Percentiles rank a stretch among this genome's conserved stretches.
Evolutionary conservation across 2,888 invertebrate genomes (phyloP).

Genomic region (Trachelus stipa): DNA sequence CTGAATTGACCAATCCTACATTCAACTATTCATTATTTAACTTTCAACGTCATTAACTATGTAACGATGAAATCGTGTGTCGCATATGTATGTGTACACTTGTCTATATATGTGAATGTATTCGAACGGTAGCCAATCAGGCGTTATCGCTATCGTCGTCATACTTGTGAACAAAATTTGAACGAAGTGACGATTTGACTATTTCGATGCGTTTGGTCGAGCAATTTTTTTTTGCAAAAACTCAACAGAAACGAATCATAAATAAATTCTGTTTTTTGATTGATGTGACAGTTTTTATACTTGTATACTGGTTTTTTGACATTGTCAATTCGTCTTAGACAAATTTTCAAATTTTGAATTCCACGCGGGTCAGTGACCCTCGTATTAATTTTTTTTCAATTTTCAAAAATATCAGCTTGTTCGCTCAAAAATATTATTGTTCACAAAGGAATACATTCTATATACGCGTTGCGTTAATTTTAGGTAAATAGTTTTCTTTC

Average conservation of each 20-base stretch:
- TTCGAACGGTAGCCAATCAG: not conserved
- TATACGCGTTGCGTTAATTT: not conserved
- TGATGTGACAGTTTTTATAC: not conserved
- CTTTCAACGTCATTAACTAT: not conserved
- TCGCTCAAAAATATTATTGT: not conserved
- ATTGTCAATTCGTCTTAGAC: not conserved
- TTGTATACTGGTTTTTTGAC: not conserved
- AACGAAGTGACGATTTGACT: not conserved
- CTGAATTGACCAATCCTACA: not conserved
- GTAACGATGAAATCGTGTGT: not conserved
- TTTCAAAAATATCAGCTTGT: not conserved
- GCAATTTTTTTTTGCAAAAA: too few relatives aligned
- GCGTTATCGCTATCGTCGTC: not conserved
- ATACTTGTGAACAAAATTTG: not conserved
- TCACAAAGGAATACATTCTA: not conserved
- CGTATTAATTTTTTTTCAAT: not conserved
- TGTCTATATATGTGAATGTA: not conserved
- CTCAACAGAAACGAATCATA: too few relatives aligned
- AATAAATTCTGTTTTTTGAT: too few relatives aligned
- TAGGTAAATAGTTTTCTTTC: not conserved
- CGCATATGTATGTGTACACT: constrained; percentile 8
- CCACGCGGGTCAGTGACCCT: not conserved
- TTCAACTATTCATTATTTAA: not conserved
- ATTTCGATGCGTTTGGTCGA: not conserved
- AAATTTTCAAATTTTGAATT: not conserved